These are phyloP conservation scores for Brienomyrus brachyistius DNA, from an alignment of 2,113 vertebrate species.

Conservation along the genomic window DNA sequence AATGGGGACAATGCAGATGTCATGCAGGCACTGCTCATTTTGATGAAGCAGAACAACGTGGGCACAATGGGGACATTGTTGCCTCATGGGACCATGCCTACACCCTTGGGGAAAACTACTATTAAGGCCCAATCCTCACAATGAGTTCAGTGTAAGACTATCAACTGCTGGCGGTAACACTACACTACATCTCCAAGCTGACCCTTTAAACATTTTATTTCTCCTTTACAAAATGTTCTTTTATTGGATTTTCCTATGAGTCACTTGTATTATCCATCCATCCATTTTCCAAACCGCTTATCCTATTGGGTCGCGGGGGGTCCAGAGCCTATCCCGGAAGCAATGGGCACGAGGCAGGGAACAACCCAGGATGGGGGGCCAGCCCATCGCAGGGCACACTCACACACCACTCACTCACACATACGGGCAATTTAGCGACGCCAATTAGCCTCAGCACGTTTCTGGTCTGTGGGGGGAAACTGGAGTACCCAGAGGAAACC, in stretches of 20 bases:
- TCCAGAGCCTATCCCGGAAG: no score
- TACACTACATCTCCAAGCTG: neutral
- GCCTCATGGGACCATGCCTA: neutral
- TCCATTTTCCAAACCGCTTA: no score
- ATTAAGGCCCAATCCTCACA: neutral
- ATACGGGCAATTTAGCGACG: no score
- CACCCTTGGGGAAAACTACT: neutral
- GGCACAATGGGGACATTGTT: slow-evolving; percentile 18
- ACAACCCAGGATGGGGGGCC: no score
- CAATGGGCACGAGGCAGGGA: no score
- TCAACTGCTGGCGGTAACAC: neutral
- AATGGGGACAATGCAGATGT: slow-evolving; percentile 5
- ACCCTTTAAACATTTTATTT: neutral
- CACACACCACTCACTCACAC: no score
- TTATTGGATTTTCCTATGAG: neutral
- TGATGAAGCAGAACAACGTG: slow-evolving; percentile 8
- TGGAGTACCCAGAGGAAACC: no score
- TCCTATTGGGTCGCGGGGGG: no score
- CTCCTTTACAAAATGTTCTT: slow-evolving; percentile 13
- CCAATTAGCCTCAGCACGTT: no score
- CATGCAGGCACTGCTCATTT: slow-evolving; percentile 5
- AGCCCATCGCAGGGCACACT: no score
- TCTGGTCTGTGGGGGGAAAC: no score
- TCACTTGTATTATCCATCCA: neutral
- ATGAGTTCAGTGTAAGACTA: neutral